Evolutionary conservation across 2,888 invertebrate species (phyloP).

Genomic region (Leucophenga montana): DNA sequence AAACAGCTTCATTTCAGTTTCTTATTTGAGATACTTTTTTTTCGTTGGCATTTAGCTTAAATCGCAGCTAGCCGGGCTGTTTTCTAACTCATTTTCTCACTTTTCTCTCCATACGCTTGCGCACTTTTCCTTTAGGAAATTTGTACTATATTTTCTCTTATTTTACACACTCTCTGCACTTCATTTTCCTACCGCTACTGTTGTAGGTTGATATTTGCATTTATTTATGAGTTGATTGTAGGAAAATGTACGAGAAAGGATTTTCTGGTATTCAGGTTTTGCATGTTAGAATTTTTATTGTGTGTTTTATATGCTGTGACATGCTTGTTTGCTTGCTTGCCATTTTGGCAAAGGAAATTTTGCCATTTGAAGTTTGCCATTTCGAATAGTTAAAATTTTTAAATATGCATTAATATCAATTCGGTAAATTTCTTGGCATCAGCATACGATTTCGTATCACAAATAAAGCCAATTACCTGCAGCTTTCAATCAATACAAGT

Average conservation of each 20-base stretch:
- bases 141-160: too few species aligned
- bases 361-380: too few species aligned
- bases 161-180: not conserved
- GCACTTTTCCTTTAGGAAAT: not conserved
- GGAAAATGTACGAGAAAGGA: constrained; percentile 17
- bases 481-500: constrained; percentile 9
- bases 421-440: not conserved
- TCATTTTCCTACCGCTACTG: not conserved
- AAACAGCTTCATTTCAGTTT: too few species aligned
- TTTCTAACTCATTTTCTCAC: not conserved
- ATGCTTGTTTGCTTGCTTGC: not conserved
- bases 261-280: constrained; percentile 6
- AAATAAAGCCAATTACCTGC: constrained; percentile 4
- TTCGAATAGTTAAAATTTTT: not conserved
- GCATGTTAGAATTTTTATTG: not conserved
- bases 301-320: not conserved
- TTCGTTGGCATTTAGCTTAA: not conserved
- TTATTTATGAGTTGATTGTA: constrained; percentile 17
- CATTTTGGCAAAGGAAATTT: too few species aligned
- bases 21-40: too few species aligned
- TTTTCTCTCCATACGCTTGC: not conserved
- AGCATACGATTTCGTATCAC: not conserved
- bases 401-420: not conserved
- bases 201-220: constrained; percentile 25
- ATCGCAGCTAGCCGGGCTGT: not conserved